These are phyloP conservation scores for Sarcophaga bullata DNA, from an alignment of 1,140 invertebrate genomes.

Conservation along the genomic window DNA sequence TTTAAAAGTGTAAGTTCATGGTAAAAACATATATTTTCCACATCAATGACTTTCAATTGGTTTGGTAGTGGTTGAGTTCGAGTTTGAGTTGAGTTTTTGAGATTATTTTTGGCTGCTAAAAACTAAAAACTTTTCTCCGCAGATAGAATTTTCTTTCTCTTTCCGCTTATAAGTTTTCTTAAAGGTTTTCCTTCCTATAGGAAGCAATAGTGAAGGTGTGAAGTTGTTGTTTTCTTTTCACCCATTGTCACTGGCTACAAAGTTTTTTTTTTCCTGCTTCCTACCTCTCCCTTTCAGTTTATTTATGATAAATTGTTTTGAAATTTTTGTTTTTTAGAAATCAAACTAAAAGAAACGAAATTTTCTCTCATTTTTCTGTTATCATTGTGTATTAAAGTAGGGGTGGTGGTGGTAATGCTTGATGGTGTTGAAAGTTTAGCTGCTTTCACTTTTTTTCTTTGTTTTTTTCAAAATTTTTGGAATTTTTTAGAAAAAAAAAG, in stretches of 20 bases:
- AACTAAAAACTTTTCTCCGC: too few relatives aligned
- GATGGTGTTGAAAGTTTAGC: background rate
- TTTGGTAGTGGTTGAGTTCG: background rate
- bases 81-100: background rate
- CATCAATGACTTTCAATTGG: conserved; percentile 40
- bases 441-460: conserved; percentile 4
- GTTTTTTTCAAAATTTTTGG: background rate
- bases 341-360: too few relatives aligned
- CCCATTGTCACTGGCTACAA: background rate
- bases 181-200: too few relatives aligned
- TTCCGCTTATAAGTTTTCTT: too few relatives aligned
- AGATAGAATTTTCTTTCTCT: too few relatives aligned
- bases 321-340: background rate
- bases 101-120: too few relatives aligned
- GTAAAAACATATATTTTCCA: conserved; percentile 40
- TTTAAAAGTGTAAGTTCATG: conserved; percentile 39
- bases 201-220: background rate
- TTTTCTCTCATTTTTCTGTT: too few relatives aligned
- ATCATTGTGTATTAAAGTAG: too few relatives aligned
- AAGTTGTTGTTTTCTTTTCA: background rate
- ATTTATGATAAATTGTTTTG: conserved; percentile 15
- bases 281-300: background rate
- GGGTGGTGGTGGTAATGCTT: too few relatives aligned
- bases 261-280: background rate
- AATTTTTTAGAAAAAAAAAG: too few relatives aligned